phyloP scores from a whole-genome alignment of 2,113 vertebrate genomes.

The Callipepla squamata region DNA sequence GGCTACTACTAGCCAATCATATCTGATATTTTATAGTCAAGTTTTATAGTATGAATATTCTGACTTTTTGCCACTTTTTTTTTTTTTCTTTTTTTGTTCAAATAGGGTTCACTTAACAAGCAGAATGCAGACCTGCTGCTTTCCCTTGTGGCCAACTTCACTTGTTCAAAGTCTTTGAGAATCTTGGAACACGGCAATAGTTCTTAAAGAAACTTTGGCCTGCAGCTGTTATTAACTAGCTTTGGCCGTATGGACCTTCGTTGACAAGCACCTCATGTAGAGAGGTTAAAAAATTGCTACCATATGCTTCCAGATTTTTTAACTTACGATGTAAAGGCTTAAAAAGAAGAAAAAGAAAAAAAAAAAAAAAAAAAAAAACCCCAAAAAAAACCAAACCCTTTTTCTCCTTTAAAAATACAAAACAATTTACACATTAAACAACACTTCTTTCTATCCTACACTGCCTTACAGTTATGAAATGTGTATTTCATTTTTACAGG shows the following conservation, averaged over 20 bases:
- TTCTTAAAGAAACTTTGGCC: slow-evolving; percentile 62
- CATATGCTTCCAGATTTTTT: slow-evolving; percentile 64
- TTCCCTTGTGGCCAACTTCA: slow-evolving; percentile 63
- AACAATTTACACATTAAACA: slow-evolving; percentile 5
- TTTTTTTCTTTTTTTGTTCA: slow-evolving; percentile 16
- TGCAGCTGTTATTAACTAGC: slow-evolving; percentile 73
- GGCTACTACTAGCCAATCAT: slow-evolving; percentile 1
- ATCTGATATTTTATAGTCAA: slow-evolving; percentile 17
- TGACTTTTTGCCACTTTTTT: slow-evolving; percentile 22
- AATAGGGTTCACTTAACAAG: slow-evolving; percentile 61
- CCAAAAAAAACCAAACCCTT: neutral
- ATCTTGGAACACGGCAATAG: slow-evolving; percentile 42
- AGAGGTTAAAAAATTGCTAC: slow-evolving; percentile 71
- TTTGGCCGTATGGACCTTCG: slow-evolving; percentile 56
- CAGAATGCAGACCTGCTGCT: slow-evolving; percentile 51
- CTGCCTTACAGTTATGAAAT: neutral
- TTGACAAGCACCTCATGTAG: slow-evolving; percentile 58
- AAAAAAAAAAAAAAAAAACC: neutral
- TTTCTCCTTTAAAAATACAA: slow-evolving; percentile 1
- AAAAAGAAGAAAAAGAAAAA: neutral
- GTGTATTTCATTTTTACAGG: neutral
- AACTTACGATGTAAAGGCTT: slow-evolving; percentile 8
- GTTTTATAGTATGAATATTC: slow-evolving; percentile 43
- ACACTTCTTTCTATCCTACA: neutral
- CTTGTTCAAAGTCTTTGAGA: slow-evolving; percentile 69